Conservation (phyloP, 2,113 vertebrate species). For the Bubo bubo region DNA sequence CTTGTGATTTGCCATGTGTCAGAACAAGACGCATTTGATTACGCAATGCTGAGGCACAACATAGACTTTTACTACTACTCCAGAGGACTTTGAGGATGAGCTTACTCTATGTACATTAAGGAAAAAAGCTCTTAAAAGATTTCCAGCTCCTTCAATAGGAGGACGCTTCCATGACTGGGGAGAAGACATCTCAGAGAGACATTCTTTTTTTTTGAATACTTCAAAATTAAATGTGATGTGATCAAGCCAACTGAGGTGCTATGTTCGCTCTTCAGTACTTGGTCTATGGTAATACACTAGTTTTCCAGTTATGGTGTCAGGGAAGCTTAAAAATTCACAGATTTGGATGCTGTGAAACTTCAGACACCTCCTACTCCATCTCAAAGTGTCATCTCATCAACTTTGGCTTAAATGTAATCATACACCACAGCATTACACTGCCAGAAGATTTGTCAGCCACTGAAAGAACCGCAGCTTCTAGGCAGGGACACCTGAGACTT, state of each 20-base stretch:
- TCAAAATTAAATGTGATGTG: not conserved
- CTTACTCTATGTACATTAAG: not conserved
- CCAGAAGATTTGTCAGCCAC: not conserved
- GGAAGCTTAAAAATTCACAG: not conserved
- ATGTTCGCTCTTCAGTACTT: not conserved
- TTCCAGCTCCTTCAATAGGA: not conserved
- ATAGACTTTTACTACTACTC: not conserved
- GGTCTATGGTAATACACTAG: not conserved
- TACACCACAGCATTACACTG: not conserved
- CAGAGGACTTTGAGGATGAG: not conserved
- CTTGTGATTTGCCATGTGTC: not conserved
- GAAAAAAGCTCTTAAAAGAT: not conserved
- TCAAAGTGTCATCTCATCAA: not conserved
- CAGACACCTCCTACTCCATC: not conserved
- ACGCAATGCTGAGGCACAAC: not conserved
- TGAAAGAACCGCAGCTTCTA: not conserved
- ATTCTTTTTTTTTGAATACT: not conserved
- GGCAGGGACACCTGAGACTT: slow-evolving; percentile 22
- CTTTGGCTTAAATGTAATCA: slow-evolving; percentile 4
- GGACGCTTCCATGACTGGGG: not conserved
- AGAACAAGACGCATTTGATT: not conserved
- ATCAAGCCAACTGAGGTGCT: not conserved
- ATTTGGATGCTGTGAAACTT: not conserved
- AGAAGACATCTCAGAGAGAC: not conserved
- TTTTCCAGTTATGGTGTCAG: not conserved